Evolutionary conservation across 2,797 vertebrate genomes (phyloP).

Genomic region (Lagorchestes hirsutus): DNA sequence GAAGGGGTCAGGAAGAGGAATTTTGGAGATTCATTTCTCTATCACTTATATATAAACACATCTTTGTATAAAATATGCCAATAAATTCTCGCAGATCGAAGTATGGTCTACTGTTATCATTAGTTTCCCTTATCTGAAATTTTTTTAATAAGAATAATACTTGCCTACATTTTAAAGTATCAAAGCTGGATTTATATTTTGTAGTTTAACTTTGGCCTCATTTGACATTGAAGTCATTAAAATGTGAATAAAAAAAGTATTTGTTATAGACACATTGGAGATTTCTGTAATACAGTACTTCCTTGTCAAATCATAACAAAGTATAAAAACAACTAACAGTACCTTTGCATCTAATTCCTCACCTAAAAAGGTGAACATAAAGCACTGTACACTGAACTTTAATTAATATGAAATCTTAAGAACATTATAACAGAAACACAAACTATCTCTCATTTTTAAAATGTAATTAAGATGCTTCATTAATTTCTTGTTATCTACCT

Average conservation of each 20-base stretch:
- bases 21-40: not conserved
- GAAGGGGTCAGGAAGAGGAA: not conserved
- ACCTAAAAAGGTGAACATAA: slow-evolving; percentile 28
- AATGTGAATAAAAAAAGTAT: slow-evolving; percentile 13
- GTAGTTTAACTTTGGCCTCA: not conserved
- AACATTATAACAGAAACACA: slow-evolving; percentile 11
- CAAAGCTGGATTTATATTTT: not conserved
- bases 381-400: slow-evolving; percentile 3
- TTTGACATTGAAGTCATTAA: slow-evolving; percentile 8
- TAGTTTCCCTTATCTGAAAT: not conserved
- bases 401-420: slow-evolving; percentile 19
- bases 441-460: slow-evolving; percentile 33
- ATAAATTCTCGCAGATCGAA: slow-evolving; percentile 21
- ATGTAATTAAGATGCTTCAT: slow-evolving; percentile 37
- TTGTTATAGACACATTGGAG: not conserved
- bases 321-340: not conserved
- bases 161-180: not conserved
- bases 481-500: slow-evolving; percentile 40
- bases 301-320: slow-evolving; percentile 35
- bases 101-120: not conserved
- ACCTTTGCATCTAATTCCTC: slow-evolving; percentile 13
- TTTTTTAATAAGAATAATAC: slow-evolving; percentile 2
- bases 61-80: not conserved
- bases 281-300: not conserved
- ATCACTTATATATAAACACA: not conserved